These are phyloP conservation scores for Muraenolepis orangiensis DNA, from an alignment of 2,797 vertebrate species.

Conservation along the genomic window DNA sequence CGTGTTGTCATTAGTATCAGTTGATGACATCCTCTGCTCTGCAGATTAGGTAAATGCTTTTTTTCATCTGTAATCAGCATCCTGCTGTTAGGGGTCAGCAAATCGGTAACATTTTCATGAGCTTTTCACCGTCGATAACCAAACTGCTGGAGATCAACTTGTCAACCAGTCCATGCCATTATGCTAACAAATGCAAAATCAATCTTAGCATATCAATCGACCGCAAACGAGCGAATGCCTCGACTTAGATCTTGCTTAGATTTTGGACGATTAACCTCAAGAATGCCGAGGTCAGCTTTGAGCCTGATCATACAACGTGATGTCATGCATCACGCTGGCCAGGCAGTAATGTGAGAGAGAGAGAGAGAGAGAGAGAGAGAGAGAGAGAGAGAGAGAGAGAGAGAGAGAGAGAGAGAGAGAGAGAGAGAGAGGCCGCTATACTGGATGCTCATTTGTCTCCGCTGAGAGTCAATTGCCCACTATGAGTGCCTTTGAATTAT, in stretches of 20 bases:
- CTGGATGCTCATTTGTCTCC: neutral
- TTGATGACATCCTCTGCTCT: conserved; percentile 18
- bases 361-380: too few relatives aligned
- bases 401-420: too few relatives aligned
- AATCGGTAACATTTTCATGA: conserved; percentile 26
- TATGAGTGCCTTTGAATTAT: conserved; percentile 41
- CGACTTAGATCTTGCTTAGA: conserved; percentile 19
- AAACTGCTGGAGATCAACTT: conserved; percentile 27
- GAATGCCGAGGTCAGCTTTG: conserved; percentile 28
- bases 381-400: too few relatives aligned
- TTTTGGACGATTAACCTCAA: conserved; percentile 42
- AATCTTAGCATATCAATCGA: conserved; percentile 54
- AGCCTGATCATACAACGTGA: conserved; percentile 22
- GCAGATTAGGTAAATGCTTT: neutral
- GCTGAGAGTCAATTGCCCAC: neutral
- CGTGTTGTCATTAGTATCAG: conserved; percentile 14
- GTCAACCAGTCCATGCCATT: conserved; percentile 39
- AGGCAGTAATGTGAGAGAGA: conserved; percentile 27
- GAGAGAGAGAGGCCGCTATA: neutral
- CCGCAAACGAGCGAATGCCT: conserved; percentile 30
- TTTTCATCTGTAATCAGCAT: conserved; percentile 9
- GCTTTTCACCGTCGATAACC: conserved; percentile 25
- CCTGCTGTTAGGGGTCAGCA: conserved; percentile 13
- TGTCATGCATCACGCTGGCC: conserved; percentile 25
- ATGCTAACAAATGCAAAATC: conserved; percentile 54